Conservation (phyloP, 2,113 vertebrate species). For the Lophotis ruficrista region DNA sequence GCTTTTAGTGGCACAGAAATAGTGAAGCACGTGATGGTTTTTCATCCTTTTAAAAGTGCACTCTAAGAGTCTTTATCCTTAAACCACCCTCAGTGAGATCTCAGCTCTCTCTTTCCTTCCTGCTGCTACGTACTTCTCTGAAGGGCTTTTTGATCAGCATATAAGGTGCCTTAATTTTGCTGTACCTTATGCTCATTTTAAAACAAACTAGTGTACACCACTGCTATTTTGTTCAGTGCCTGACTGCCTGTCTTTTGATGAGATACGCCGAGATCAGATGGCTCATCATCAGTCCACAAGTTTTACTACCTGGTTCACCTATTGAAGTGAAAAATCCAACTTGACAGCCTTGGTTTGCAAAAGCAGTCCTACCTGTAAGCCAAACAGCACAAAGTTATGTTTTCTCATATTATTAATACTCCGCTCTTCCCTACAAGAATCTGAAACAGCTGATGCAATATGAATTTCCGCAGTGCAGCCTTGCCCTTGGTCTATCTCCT, state of each 20-base stretch:
- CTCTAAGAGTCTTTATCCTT: not conserved
- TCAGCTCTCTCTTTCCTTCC: not conserved
- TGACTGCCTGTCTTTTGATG: not conserved
- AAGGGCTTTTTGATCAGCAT: not conserved
- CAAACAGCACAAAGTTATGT: not conserved
- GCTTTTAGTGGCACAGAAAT: not conserved
- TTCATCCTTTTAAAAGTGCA: not conserved
- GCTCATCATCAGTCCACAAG: not conserved
- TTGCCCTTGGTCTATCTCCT: not conserved
- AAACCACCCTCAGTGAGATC: not conserved
- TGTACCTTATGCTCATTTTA: not conserved
- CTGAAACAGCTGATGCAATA: not conserved
- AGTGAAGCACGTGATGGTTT: not conserved
- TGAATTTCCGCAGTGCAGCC: not conserved
- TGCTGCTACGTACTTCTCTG: no score
- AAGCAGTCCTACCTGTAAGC: not conserved
- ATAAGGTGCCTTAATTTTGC: not conserved
- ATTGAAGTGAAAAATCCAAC: not conserved
- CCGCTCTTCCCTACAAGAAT: not conserved
- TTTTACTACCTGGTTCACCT: not conserved
- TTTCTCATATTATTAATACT: not conserved
- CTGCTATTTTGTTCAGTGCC: not conserved
- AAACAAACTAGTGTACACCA: not conserved
- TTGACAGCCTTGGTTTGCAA: not conserved
- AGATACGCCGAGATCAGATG: not conserved